A percentile compares a stretch with the other conserved stretches of the same genome.
These are phyloP conservation scores for Synergus laeviventris DNA, from an alignment of 2,888 invertebrate species.

Conservation along the genomic window DNA sequence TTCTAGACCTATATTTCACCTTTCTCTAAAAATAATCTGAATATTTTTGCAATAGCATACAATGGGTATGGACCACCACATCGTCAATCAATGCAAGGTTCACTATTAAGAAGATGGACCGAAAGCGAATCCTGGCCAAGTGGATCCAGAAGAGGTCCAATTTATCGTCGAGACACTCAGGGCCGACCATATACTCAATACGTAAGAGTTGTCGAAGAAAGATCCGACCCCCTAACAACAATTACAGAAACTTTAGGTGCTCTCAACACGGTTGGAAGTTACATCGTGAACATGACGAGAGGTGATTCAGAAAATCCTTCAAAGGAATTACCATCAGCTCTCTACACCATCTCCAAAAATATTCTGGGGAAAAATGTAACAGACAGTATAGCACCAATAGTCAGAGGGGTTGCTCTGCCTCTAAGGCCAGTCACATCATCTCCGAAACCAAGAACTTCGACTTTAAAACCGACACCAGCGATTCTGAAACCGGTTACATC, in stretches of 20 bases:
- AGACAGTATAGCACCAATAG: slow-evolving; percentile 87
- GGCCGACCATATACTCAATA: slow-evolving; percentile 62
- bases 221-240: slow-evolving; percentile 75
- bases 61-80: slow-evolving; percentile 6
- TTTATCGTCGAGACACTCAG: slow-evolving; percentile 65
- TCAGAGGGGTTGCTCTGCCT: slow-evolving; percentile 76
- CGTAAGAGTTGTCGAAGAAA: slow-evolving; percentile 55
- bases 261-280: slow-evolving; percentile 90
- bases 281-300: slow-evolving; percentile 88
- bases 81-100: slow-evolving; percentile 13
- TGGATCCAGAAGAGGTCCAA: slow-evolving; percentile 57
- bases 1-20: not conserved
- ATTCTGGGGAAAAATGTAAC: slow-evolving; percentile 88
- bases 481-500: slow-evolving; percentile 44
- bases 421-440: slow-evolving; percentile 61
- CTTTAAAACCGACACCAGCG: slow-evolving; percentile 46
- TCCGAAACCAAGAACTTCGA: slow-evolving; percentile 40
- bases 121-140: slow-evolving; percentile 61
- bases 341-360: slow-evolving; percentile 89
- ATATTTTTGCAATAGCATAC: slow-evolving; percentile 38
- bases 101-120: slow-evolving; percentile 61
- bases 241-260: slow-evolving; percentile 85
- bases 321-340: slow-evolving; percentile 83
- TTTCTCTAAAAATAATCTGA: slow-evolving; percentile 12
- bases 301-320: slow-evolving; percentile 73